Percentiles rank a stretch among this genome's conserved stretches.
Conservation (phyloP, 1,140 invertebrate species). For the Drosophila obscura region DNA sequence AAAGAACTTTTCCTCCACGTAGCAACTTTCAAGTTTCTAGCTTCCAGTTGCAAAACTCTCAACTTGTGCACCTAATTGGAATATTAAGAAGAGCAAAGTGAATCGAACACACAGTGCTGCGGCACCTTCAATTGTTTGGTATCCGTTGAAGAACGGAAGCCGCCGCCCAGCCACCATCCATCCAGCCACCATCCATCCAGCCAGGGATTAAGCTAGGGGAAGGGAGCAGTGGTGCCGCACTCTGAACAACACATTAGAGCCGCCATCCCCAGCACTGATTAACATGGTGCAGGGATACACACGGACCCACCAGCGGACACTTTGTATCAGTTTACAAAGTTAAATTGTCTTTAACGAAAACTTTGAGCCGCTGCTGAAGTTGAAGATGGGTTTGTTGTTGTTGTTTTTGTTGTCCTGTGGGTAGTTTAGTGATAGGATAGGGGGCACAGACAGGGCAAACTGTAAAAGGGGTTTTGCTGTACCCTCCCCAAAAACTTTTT, state of each 20-base stretch:
- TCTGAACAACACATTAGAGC: constrained; percentile 58
- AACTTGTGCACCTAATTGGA: constrained; percentile 64
- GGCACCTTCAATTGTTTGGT: constrained; percentile 22
- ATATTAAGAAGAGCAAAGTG: constrained; percentile 47
- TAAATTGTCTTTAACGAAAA: constrained; percentile 82
- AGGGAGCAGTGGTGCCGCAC: constrained; percentile 3
- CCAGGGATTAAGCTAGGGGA: constrained; percentile 30
- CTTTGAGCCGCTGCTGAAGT: constrained; percentile 49
- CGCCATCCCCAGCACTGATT: constrained; percentile 62
- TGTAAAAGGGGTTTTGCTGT: constrained; percentile 52
- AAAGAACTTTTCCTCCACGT: constrained; percentile 61
- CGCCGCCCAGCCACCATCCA: constrained; percentile 2
- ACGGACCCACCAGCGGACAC: constrained; percentile 56
- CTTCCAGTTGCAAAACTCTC: constrained; percentile 55
- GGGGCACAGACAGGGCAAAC: constrained; percentile 2
- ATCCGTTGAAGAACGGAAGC: constrained; percentile 13
- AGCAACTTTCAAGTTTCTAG: constrained; percentile 56
- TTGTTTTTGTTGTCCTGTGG: background rate
- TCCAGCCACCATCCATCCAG: too few relatives aligned
- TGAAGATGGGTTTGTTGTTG: constrained; percentile 6
- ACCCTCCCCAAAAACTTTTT: constrained; percentile 44
- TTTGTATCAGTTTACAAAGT: constrained; percentile 82
- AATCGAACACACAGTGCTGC: constrained; percentile 17
- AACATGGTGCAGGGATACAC: constrained; percentile 34
- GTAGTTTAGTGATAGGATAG: constrained; percentile 1